Evolutionary conservation across 2,113 vertebrate genomes (phyloP).

Genomic region (Conger conger): DNA sequence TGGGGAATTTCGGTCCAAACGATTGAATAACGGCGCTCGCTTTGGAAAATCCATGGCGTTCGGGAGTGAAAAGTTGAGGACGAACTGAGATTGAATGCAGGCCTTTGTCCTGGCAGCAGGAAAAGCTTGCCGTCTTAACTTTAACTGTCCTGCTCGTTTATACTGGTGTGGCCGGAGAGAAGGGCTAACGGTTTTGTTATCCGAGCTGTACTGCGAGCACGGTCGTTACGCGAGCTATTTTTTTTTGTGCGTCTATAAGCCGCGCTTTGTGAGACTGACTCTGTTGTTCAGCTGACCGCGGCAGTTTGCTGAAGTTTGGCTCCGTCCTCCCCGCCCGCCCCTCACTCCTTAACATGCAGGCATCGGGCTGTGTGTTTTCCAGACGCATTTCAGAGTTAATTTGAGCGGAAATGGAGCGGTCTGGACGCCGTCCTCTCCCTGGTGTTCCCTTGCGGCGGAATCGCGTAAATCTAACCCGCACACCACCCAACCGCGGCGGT

Average conservation of each 20-base stretch:
- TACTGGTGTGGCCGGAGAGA: not conserved
- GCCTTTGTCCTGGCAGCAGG: not conserved
- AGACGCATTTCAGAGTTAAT: not conserved
- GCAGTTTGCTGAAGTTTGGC: slow-evolving; percentile 1
- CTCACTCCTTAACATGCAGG: not conserved
- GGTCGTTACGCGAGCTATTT: not conserved
- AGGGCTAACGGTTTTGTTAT: not conserved
- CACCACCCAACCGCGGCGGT: not conserved
- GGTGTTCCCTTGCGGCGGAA: not conserved
- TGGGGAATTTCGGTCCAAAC: not conserved
- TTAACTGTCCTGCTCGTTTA: not conserved
- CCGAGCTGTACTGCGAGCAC: not conserved
- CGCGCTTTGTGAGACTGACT: not conserved
- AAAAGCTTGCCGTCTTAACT: not conserved
- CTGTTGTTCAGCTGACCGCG: not conserved
- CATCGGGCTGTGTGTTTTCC: not conserved
- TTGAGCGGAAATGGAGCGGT: slow-evolving; percentile 1
- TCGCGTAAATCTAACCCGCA: slow-evolving; percentile 17
- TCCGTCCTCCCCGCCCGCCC: too few relatives aligned
- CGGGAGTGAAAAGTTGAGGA: not conserved
- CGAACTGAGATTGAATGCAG: not conserved
- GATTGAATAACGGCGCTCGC: not conserved
- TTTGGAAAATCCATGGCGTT: not conserved
- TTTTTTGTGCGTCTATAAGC: not conserved
- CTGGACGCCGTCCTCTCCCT: not conserved